phyloP scores from a whole-genome alignment of 2,888 invertebrate genomes.

The Xanthia icteritia region DNA sequence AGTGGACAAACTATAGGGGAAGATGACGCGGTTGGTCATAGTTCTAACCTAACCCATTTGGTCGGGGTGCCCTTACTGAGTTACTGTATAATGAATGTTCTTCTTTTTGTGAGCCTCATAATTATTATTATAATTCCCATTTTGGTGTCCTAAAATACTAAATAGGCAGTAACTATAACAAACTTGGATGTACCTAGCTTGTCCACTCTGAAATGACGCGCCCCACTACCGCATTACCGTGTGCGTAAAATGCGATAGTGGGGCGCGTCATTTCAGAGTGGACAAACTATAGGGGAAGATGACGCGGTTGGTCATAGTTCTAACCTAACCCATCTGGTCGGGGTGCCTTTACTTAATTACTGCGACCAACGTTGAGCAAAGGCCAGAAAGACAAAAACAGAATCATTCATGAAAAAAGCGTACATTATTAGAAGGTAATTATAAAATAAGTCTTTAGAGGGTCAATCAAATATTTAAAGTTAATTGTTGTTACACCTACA shows the following conservation, averaged over 20 bases:
- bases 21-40: too few relatives aligned
- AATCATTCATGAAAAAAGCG: background rate
- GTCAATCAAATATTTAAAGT: background rate
- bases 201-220: too few relatives aligned
- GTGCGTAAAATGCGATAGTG: too few relatives aligned
- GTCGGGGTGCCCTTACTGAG: too few relatives aligned
- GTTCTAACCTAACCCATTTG: too few relatives aligned
- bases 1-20: too few relatives aligned
- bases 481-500: background rate
- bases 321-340: background rate
- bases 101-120: background rate
- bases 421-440: background rate
- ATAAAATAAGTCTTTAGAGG: background rate
- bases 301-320: background rate
- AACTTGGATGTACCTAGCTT: too few relatives aligned
- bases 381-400: background rate
- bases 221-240: background rate
- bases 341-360: background rate
- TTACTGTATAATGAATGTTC: too few relatives aligned
- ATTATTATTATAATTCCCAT: constrained; percentile 3
- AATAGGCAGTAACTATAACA: too few relatives aligned
- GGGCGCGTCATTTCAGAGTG: too few relatives aligned
- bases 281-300: too few relatives aligned
- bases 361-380: too few relatives aligned
- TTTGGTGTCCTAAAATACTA: background rate